phyloP scores from a whole-genome alignment of 2,888 invertebrate genomes.

The Perizoma affinitatum region DNA sequence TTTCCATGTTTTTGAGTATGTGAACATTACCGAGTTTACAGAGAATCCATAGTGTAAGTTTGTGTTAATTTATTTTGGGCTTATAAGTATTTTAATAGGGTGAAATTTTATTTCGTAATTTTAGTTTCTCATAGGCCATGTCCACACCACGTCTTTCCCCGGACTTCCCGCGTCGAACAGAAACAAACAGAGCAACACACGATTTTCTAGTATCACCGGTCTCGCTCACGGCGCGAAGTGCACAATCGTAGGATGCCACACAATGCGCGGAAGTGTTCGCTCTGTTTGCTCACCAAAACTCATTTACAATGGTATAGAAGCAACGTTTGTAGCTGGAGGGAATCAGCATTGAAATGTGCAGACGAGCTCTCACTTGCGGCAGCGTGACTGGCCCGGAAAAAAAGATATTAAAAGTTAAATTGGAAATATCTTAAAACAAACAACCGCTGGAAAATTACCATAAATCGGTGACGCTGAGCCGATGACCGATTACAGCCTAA shows the following conservation, averaged over 20 bases:
- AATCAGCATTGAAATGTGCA: not conserved
- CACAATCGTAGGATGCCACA: slow-evolving; percentile 38
- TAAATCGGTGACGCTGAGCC: too few species aligned
- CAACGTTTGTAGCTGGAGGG: slow-evolving; percentile 12
- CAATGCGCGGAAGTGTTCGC: slow-evolving; percentile 71
- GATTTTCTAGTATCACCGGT: slow-evolving; percentile 54
- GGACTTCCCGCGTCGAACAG: slow-evolving; percentile 68
- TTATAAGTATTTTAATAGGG: too few species aligned
- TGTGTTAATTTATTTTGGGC: too few species aligned
- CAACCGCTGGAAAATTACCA: too few species aligned
- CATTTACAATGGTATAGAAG: slow-evolving; percentile 19
- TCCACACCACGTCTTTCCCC: slow-evolving; percentile 33
- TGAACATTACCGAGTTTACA: too few species aligned
- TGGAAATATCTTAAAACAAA: too few species aligned
- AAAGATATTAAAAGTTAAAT: too few species aligned
- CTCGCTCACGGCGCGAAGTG: slow-evolving; percentile 64
- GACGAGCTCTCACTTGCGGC: not conserved
- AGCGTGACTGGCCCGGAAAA: too few species aligned
- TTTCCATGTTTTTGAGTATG: too few species aligned
- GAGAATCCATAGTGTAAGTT: too few species aligned
- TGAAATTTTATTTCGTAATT: too few species aligned
- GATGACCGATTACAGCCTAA: too few species aligned
- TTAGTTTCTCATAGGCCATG: not conserved
- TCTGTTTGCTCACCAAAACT: slow-evolving; percentile 35
- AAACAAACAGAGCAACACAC: slow-evolving; percentile 57